Evolutionary conservation across 1,140 invertebrate genomes (phyloP).

Genomic region (Drosophila aff.): DNA sequence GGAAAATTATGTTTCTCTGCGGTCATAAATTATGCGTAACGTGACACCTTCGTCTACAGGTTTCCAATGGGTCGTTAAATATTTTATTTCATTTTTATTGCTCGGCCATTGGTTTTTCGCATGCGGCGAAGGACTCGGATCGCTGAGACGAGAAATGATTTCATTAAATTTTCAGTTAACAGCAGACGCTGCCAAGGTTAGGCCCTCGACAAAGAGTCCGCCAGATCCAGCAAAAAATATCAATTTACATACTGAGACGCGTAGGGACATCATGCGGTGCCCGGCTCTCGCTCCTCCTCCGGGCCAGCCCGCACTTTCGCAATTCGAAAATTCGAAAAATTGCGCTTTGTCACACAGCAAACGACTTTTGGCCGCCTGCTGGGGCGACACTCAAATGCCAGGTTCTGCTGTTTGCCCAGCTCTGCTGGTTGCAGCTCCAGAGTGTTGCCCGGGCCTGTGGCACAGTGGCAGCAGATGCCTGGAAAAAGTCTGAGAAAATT

Average conservation of each 20-base stretch:
- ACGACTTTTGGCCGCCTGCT: slow-evolving; percentile 62
- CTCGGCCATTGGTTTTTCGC: slow-evolving; percentile 49
- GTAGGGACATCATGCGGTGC: slow-evolving; percentile 68
- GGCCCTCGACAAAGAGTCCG: slow-evolving; percentile 52
- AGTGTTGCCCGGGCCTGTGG: slow-evolving; percentile 37
- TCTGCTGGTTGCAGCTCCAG: slow-evolving; percentile 36
- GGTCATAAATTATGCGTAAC: slow-evolving; percentile 84
- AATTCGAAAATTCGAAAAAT: slow-evolving; percentile 79
- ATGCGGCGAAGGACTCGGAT: slow-evolving; percentile 6
- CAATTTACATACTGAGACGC: slow-evolving; percentile 70
- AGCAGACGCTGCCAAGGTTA: slow-evolving; percentile 75
- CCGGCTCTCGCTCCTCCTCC: slow-evolving; percentile 32
- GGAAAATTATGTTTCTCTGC: slow-evolving; percentile 71
- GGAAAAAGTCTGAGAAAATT: not conserved
- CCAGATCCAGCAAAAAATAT: slow-evolving; percentile 59
- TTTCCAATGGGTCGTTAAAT: slow-evolving; percentile 69
- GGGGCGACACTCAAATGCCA: slow-evolving; percentile 73
- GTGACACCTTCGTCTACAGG: slow-evolving; percentile 83
- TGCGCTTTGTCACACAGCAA: slow-evolving; percentile 74
- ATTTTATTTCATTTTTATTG: slow-evolving; percentile 74
- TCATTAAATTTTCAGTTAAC: slow-evolving; percentile 75
- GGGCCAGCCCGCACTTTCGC: slow-evolving; percentile 69
- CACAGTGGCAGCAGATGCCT: slow-evolving; percentile 8
- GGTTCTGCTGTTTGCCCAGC: slow-evolving; percentile 36
- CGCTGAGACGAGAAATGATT: slow-evolving; percentile 64